Percentiles rank a stretch among this genome's conserved stretches.
These are phyloP conservation scores for Melanargia galathea DNA, from an alignment of 2,888 invertebrate genomes.

Conservation along the genomic window DNA sequence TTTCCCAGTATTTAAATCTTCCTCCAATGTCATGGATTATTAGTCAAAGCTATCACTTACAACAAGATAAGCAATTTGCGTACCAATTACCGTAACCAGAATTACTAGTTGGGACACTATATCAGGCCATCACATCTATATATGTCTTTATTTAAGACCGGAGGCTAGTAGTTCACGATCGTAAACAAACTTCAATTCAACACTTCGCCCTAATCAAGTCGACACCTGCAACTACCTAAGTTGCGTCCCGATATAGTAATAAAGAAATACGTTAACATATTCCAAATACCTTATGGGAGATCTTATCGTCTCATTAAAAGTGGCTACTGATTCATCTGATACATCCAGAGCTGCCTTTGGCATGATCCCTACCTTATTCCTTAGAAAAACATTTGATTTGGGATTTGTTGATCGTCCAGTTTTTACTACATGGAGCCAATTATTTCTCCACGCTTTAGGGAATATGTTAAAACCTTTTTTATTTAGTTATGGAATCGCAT, in stretches of 20 bases:
- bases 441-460: not conserved
- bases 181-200: conserved; percentile 35
- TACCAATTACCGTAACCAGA: conserved; percentile 6
- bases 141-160: conserved; percentile 21
- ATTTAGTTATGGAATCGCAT: not conserved
- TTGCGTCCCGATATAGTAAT: conserved; percentile 38
- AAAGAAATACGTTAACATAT: conserved; percentile 41
- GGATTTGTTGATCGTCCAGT: conserved; percentile 9
- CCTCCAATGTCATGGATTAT: not conserved
- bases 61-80: conserved; percentile 3
- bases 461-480: conserved; percentile 4
- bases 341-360: conserved; percentile 28
- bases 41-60: conserved; percentile 1
- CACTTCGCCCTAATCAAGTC: conserved; percentile 34
- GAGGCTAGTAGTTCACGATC: conserved; percentile 31
- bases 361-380: conserved; percentile 12
- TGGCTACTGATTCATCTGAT: conserved; percentile 25
- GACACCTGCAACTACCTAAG: conserved; percentile 22
- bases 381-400: conserved; percentile 6
- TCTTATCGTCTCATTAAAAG: conserved; percentile 39
- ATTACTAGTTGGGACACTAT: conserved; percentile 9
- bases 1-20: not conserved
- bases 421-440: conserved; percentile 12
- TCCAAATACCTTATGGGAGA: conserved; percentile 35
- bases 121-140: conserved; percentile 21